Evolutionary conservation across 2,888 invertebrate genomes (phyloP).

Genomic region (Drosophila hamatofila): DNA sequence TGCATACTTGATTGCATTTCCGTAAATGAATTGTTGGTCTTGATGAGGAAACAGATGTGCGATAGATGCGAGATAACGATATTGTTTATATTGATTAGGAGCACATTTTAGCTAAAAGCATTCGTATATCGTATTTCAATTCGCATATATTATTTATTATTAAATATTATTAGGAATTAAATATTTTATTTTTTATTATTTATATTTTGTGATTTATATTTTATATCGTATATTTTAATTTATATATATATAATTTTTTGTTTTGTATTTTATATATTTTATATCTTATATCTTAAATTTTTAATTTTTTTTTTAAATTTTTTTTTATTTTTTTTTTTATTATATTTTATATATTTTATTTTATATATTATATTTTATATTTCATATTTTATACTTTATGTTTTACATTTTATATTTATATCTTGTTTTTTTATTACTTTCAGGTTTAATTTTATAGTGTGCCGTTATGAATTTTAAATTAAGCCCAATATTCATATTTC

Average conservation of each 20-base stretch:
- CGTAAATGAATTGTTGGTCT: conserved; percentile 57
- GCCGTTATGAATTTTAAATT: too few relatives aligned
- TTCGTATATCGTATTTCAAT: not conserved
- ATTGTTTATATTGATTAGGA: conserved; percentile 6
- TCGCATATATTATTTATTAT: not conserved
- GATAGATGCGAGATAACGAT: conserved; percentile 28
- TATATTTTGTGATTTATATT: not conserved
- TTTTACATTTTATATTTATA: not conserved
- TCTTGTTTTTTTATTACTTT: too few relatives aligned
- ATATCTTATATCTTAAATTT: too few relatives aligned
- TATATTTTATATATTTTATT: not conserved
- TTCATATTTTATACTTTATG: not conserved
- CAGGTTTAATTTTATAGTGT: too few relatives aligned
- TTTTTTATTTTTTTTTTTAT: too few relatives aligned
- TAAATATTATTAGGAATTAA: not conserved
- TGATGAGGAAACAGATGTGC: conserved; percentile 47
- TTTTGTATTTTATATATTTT: not conserved
- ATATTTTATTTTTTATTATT: not conserved
- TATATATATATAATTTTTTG: too few relatives aligned
- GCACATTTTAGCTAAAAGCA: not conserved
- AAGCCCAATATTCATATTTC: not conserved
- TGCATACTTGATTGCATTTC: conserved; percentile 67
- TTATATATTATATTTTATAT: not conserved
- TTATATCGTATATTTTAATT: not conserved
- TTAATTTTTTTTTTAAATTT: not conserved